These are phyloP conservation scores for Ornithorhynchus anatinus DNA, from an alignment of 2,113 vertebrate genomes.

Conservation along the genomic window DNA sequence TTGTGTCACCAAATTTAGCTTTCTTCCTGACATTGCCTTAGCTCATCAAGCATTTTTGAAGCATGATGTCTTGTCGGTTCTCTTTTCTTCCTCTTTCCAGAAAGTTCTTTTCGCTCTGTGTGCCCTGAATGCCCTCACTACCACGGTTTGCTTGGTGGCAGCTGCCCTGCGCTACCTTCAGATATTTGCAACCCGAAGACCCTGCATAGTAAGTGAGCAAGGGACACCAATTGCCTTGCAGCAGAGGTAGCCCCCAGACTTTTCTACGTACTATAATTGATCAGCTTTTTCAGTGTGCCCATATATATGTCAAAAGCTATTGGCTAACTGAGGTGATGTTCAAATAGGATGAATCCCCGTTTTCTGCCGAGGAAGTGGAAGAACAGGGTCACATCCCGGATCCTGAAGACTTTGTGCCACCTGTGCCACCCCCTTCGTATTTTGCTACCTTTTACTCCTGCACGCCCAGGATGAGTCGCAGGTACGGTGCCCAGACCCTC, in stretches of 20 bases:
- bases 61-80: not conserved
- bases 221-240: accelerated
- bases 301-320: not conserved
- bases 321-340: conserved; percentile 24
- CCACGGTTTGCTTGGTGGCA: conserved; percentile 78
- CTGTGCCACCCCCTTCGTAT: conserved; percentile 82
- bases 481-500: conserved; percentile 58
- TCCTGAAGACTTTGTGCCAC: conserved; percentile 79
- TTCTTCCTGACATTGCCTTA: not conserved
- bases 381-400: conserved; percentile 66
- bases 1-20: not conserved
- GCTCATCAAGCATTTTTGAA: not conserved
- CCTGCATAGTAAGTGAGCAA: conserved; percentile 72
- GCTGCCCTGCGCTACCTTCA: conserved; percentile 78
- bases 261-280: not conserved
- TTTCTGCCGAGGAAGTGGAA: conserved; percentile 73
- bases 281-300: not conserved
- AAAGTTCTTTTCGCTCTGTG: conserved; percentile 85
- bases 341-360: conserved; percentile 73
- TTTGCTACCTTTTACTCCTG: conserved; percentile 78
- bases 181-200: conserved; percentile 73
- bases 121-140: conserved; percentile 80
- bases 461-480: conserved; percentile 64
- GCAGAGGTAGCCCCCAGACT: not conserved
- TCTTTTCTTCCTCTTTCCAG: conserved; percentile 59